These are phyloP conservation scores for Noctilio leporinus DNA, from an alignment of 2,113 vertebrate species.

Conservation along the genomic window DNA sequence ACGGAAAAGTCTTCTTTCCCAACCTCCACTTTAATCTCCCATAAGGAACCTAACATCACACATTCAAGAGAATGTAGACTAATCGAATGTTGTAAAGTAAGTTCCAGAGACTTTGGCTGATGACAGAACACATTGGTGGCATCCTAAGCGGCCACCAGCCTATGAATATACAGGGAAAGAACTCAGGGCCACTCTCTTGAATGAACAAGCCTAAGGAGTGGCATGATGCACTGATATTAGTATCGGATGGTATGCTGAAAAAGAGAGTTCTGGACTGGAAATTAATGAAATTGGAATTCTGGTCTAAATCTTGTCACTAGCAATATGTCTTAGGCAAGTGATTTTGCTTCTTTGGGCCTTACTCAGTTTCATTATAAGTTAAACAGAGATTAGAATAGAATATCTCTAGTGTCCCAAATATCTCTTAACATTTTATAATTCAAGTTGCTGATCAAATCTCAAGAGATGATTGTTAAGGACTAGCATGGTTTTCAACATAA, in stretches of 20 bases:
- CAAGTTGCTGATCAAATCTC: neutral
- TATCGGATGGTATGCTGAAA: neutral
- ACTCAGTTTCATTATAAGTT: neutral
- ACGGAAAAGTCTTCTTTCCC: conserved; percentile 1
- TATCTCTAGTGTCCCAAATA: neutral
- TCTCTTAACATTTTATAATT: neutral
- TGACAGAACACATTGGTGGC: neutral
- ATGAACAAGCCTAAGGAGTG: neutral
- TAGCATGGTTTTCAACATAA: neutral
- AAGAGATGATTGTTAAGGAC: neutral
- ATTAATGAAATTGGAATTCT: conserved; percentile 1
- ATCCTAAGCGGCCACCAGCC: neutral
- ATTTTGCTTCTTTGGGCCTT: neutral
- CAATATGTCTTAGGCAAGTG: neutral
- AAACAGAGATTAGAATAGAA: neutral
- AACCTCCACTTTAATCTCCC: conserved; percentile 18
- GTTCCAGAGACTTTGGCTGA: neutral
- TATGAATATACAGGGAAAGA: neutral
- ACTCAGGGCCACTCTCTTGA: neutral
- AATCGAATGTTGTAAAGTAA: neutral
- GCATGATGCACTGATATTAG: neutral
- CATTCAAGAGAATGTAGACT: neutral
- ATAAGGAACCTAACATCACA: conserved; percentile 1
- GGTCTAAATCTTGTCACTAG: neutral
- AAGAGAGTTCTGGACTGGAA: neutral